Conservation (phyloP, 1,140 invertebrate genomes). For the Trypoxylus dichotomus region DNA sequence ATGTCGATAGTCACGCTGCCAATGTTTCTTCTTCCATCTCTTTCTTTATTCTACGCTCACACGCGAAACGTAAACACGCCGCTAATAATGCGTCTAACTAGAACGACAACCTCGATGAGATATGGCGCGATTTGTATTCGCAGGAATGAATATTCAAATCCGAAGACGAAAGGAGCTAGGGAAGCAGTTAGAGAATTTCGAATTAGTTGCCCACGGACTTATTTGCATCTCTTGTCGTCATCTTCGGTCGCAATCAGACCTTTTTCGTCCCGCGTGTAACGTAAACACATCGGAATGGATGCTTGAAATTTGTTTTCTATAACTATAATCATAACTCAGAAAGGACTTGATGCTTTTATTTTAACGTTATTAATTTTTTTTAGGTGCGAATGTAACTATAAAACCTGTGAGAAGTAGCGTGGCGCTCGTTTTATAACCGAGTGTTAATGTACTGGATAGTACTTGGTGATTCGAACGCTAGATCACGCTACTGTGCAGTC, state of each 20-base stretch:
- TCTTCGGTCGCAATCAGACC: background rate
- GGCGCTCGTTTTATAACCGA: background rate
- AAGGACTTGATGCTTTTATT: background rate
- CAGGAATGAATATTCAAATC: background rate
- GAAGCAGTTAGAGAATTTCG: background rate
- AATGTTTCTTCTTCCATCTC: background rate
- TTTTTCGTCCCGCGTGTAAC: background rate
- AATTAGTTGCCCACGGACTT: background rate
- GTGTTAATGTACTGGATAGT: background rate
- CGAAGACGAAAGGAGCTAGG: background rate
- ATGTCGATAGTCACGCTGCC: background rate
- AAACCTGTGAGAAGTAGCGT: background rate
- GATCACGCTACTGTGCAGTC: background rate
- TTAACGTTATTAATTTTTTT: background rate
- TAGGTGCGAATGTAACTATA: background rate
- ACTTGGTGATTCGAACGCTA: conserved; percentile 1
- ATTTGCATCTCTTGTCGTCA: background rate
- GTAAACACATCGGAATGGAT: background rate
- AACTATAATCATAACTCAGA: background rate
- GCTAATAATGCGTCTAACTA: background rate
- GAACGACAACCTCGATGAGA: background rate
- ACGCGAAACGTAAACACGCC: background rate
- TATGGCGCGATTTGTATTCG: background rate
- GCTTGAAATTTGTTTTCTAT: background rate
- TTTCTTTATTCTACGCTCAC: background rate